Evolutionary conservation across 2,888 invertebrate genomes (phyloP).

Genomic region (Xestia sexstrigata): DNA sequence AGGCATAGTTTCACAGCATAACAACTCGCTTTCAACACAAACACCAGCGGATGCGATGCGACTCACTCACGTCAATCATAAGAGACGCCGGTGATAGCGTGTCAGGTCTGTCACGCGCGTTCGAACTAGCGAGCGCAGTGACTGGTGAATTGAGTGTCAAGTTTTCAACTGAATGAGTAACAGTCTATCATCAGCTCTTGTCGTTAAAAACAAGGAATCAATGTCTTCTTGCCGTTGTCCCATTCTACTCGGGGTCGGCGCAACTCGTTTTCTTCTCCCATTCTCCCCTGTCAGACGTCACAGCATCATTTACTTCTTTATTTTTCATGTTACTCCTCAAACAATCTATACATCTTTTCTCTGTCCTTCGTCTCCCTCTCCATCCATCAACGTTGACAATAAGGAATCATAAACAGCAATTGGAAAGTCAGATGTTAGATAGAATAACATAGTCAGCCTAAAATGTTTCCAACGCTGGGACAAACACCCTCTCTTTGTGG

Average conservation of each 20-base stretch:
- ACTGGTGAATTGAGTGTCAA: constrained; percentile 24
- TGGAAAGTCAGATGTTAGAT: background rate
- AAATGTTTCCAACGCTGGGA: background rate
- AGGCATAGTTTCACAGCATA: background rate
- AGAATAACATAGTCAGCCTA: background rate
- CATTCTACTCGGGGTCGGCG: background rate
- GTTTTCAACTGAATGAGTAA: constrained; percentile 13
- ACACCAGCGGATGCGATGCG: background rate
- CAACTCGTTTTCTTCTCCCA: background rate
- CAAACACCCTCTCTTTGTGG: background rate
- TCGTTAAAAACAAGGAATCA: background rate
- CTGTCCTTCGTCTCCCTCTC: background rate
- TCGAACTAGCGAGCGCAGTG: constrained; percentile 6
- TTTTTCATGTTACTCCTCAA: background rate
- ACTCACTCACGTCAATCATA: constrained; percentile 39
- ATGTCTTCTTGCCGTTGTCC: background rate
- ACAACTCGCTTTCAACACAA: background rate
- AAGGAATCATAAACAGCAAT: background rate
- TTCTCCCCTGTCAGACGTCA: background rate
- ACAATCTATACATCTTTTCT: background rate
- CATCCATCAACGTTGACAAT: background rate
- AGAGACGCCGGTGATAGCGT: constrained; percentile 4
- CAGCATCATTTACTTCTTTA: background rate
- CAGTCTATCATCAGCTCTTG: background rate
- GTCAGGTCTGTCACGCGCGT: constrained; percentile 17